Evolutionary conservation across 2,113 vertebrate species (phyloP).

Genomic region (Gracilinanus agilis): DNA sequence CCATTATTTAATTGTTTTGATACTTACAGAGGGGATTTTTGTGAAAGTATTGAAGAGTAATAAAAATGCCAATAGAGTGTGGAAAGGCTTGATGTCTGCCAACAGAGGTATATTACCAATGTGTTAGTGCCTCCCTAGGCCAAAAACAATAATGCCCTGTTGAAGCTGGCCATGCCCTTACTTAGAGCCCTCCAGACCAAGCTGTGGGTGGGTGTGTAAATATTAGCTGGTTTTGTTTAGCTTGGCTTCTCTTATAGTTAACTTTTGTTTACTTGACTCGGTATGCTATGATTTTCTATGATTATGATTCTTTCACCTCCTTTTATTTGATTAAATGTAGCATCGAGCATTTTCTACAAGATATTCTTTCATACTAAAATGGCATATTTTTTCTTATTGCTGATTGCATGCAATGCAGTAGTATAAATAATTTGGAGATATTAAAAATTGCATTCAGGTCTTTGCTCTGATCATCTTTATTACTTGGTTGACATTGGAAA

Average conservation of each 20-base stretch:
- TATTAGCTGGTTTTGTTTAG: slow-evolving; percentile 68
- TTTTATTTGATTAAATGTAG: slow-evolving; percentile 35
- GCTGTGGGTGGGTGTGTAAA: slow-evolving; percentile 56
- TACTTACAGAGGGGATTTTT: slow-evolving; percentile 57
- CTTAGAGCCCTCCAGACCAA: slow-evolving; percentile 33
- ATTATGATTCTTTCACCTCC: slow-evolving; percentile 62
- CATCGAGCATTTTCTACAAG: neutral
- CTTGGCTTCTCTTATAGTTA: slow-evolving; percentile 60
- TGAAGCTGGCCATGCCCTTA: slow-evolving; percentile 47
- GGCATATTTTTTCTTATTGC: neutral
- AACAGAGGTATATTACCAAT: slow-evolving; percentile 59
- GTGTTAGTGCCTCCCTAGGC: slow-evolving; percentile 35
- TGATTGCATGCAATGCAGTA: neutral
- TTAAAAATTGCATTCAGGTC: neutral
- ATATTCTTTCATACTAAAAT: neutral
- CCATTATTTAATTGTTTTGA: slow-evolving; percentile 67
- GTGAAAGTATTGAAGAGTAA: slow-evolving; percentile 59
- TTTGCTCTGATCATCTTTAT: neutral
- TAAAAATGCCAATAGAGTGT: slow-evolving; percentile 67
- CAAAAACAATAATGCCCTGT: slow-evolving; percentile 76
- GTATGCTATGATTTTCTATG: slow-evolving; percentile 66
- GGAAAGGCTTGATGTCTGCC: slow-evolving; percentile 81
- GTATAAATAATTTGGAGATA: neutral
- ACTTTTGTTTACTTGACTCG: slow-evolving; percentile 64
- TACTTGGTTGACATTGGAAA: neutral